Evolutionary conservation across 2,888 invertebrate genomes (phyloP).

Genomic region (Xanthostigma xanthostigma): DNA sequence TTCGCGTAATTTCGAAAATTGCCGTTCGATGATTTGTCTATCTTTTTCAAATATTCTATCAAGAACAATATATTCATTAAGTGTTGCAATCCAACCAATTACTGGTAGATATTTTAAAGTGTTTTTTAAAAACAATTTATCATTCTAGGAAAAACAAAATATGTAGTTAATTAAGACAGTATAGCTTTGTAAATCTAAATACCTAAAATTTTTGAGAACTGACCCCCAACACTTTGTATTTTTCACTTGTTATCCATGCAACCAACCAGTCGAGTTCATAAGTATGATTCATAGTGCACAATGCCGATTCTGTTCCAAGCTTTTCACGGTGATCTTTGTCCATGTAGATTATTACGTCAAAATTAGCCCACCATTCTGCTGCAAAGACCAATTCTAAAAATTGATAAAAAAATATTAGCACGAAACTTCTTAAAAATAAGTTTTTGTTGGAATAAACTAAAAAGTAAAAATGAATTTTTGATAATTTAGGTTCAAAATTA

Average conservation of each 20-base stretch:
- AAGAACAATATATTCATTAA: conserved; percentile 77
- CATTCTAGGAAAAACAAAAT: conserved; percentile 43
- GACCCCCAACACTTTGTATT: conserved; percentile 61
- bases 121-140: conserved; percentile 82
- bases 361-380: conserved; percentile 77
- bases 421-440: too few relatives aligned
- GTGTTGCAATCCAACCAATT: conserved; percentile 88
- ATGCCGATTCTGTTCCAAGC: conserved; percentile 70
- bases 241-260: conserved; percentile 72
- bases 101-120: conserved; percentile 75
- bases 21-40: conserved; percentile 55
- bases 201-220: conserved; percentile 21
- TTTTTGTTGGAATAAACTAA: conserved; percentile 11
- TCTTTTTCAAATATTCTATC: conserved; percentile 78
- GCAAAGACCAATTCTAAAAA: conserved; percentile 68
- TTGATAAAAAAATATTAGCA: too few relatives aligned
- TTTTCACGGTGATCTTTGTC: conserved; percentile 57
- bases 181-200: background rate
- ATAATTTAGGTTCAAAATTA: too few relatives aligned
- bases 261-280: conserved; percentile 87
- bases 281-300: conserved; percentile 76
- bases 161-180: background rate
- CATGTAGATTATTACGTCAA: conserved; percentile 51
- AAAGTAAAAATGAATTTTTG: too few relatives aligned
- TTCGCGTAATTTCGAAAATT: conserved; percentile 58